Evolutionary conservation across 1,140 invertebrate species (phyloP).

Genomic region (Lutraria rhynchaena): DNA sequence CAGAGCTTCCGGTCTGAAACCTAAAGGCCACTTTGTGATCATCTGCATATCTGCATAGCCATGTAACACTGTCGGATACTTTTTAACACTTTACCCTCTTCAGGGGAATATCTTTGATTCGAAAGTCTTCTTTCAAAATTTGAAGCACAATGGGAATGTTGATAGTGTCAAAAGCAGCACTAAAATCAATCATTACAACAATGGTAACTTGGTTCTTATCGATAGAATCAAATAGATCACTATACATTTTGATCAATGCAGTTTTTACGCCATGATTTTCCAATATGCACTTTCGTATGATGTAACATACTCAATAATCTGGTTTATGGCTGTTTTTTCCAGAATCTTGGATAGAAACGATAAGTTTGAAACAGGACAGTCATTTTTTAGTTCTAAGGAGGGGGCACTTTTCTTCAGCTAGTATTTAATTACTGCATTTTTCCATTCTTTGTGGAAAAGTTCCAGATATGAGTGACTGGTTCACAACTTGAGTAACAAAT

Average conservation of each 20-base stretch:
- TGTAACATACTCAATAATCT: neutral
- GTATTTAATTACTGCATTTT: too few species aligned
- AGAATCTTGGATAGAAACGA: conserved; percentile 9
- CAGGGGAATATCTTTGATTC: conserved; percentile 12
- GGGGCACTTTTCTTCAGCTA: too few species aligned
- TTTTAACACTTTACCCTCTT: too few species aligned
- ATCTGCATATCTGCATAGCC: conserved; percentile 3
- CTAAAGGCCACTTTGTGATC: conserved; percentile 14
- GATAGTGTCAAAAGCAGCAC: too few species aligned
- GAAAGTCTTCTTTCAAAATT: conserved; percentile 20
- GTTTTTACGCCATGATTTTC: conserved; percentile 15
- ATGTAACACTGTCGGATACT: conserved; percentile 4
- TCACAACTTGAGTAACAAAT: conserved; percentile 6
- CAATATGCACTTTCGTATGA: conserved; percentile 21
- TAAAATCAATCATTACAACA: too few species aligned
- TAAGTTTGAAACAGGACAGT: conserved; percentile 31
- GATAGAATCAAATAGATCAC: conserved; percentile 13
- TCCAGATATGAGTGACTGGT: neutral
- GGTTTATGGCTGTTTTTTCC: conserved; percentile 17
- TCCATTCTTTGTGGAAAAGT: conserved; percentile 6
- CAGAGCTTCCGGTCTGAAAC: neutral
- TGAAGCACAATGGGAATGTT: conserved; percentile 17
- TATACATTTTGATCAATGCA: conserved; percentile 2
- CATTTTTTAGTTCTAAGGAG: conserved; percentile 20
- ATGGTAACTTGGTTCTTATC: conserved; percentile 24